Evolutionary conservation across 2,113 vertebrate genomes (phyloP).

Genomic region (Furnarius figulus): DNA sequence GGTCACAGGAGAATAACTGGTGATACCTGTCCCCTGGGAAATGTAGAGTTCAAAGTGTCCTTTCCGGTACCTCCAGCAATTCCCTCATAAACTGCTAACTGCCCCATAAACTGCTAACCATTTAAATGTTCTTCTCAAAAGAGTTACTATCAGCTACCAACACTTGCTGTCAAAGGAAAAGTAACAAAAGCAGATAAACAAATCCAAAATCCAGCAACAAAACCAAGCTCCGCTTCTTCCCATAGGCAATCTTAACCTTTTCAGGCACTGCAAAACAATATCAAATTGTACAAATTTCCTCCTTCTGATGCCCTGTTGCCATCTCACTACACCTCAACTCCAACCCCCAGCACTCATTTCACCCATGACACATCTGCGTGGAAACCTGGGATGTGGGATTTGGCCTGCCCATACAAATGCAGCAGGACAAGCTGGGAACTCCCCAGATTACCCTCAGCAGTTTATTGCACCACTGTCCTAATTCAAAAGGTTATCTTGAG

Average conservation of each 20-base stretch:
- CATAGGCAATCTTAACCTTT: neutral
- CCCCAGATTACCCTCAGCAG: neutral
- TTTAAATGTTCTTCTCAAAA: neutral
- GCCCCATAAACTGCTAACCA: neutral
- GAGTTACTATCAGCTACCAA: neutral
- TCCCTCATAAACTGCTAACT: neutral
- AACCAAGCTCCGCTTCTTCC: accelerated
- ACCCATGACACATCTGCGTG: neutral
- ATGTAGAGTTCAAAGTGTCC: neutral
- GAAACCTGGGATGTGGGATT: neutral
- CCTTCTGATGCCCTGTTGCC: neutral
- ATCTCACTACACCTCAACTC: accelerated
- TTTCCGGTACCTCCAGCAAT: neutral
- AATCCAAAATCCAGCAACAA: neutral
- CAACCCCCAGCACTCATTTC: neutral
- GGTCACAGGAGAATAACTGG: neutral
- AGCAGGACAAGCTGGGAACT: neutral
- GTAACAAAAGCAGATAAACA: neutral
- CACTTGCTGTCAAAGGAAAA: neutral
- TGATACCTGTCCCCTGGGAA: neutral
- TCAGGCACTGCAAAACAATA: neutral
- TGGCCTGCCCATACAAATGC: neutral
- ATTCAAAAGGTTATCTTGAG: neutral
- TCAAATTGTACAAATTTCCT: neutral
- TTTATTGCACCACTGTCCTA: neutral